Base-by-base conservation (phyloP, 30 jellyfish, hydroid and myxozoan species). In the Aurelia coerulea region DNA sequence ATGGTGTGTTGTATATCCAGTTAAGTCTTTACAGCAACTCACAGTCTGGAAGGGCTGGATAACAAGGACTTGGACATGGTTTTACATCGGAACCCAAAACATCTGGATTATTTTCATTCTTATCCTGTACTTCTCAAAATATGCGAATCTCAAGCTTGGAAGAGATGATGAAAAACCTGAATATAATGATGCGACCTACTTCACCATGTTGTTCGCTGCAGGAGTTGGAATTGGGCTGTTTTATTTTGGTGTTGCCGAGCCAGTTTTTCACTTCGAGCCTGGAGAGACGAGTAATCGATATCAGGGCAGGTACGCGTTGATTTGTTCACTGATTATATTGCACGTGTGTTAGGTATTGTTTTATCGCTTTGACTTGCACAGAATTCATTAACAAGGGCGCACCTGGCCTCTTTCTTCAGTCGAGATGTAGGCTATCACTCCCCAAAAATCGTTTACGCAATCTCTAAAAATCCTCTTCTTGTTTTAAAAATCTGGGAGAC, bases 171-270 rank as follows among this genome's bases (percentile, higher is more conserved):
- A 92, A 74, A 81, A 92, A 78, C 98, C 98, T 5, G 98, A 92
- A 53, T 92, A 77, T 74, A 86, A 75, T 66, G 97, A 92, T 64
- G 92, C 85, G 23, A 34, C 98, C 41, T 92, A 92, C 62, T 92
- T 92, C 87, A 92, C 98, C 63, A 92, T 92, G 98, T 65, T 92
- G 65, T 92, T 92, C 76, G 96, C 98, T 58, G 96, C 94, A 35
- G 98, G 98, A 8, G 85, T 93, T 46, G 98, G 95, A 6, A 88
- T 93, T 78, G 98, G 98, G 33, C 82, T 93, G 79, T 88, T 93
- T 69, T 92, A 92, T 50, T 92, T 86, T 77, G 98, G 98, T 15
- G 98, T 92, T 54, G 96, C 98, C 11, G 98, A 92, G 63, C 96
- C 98, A 14, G 78, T 92, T 64, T 92, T 2, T 60, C 98, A 92